Base-by-base conservation (phyloP, 2,113 vertebrate species). In the Poeciliopsis turrubarensis region DNA sequence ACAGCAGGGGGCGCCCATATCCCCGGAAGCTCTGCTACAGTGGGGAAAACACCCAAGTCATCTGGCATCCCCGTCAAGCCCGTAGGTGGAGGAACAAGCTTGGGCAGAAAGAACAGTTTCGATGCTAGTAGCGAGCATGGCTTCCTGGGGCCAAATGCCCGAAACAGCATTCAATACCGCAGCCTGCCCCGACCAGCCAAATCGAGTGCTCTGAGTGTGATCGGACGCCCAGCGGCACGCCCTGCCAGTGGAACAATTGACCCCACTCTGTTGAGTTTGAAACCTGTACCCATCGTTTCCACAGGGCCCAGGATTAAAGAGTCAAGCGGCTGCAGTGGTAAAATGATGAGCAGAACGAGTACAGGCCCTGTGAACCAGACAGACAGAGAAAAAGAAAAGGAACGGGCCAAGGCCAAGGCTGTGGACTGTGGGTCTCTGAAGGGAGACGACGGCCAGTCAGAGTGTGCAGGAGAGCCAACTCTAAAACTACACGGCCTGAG, bases 181-280 rank as follows among this genome's bases (percentile, higher is more conserved):
- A 99, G 97, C 92, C 94, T 99, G 75, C 98, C 97, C 17, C 96
- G 98, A 3, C 97, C 97, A 0, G 97, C 97, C 90, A 99, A 99
- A 81, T 97, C 97, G 39, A 98, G 96, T 86, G 93, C 97, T 31
- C 96, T 99, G 94, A 98, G 96, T 0, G 95, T 99, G 79, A 98
- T 97, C 0, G 96, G 97, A 9, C 95, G 97, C 1, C 81, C 92
- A 0, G 57, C 94, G 0, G 84, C 85, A 7, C 95, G 97, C 0
- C 97, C 97, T 0, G 91, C 96, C 60, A 98, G 96, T 88, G 95
- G 97, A 81, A 96, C 86, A 87, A 95, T 98, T 0, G 97, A 99
- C 68, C 91, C 96, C 77, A 92, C 95, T 78, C 94, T 98, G 85
- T 93, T 98, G 70, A 94, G 95, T 88, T 90, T 97, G 79, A 99